A percentile compares a stretch with the other conserved stretches of the same genome.
These are phyloP conservation scores for Xenops minutus DNA, from an alignment of 2,797 vertebrate genomes.

Conservation along the genomic window DNA sequence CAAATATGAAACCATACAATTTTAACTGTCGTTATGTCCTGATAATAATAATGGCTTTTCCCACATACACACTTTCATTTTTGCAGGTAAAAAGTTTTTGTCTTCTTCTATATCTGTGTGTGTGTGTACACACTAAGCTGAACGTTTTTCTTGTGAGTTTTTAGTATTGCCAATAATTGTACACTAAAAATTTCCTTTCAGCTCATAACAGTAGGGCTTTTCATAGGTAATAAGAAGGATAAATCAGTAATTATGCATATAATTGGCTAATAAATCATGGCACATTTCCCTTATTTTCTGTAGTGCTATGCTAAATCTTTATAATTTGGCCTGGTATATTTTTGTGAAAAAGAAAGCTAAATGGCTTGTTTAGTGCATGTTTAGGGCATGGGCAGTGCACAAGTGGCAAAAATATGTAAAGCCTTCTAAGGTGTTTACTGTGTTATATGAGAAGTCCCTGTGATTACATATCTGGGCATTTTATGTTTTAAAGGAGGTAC, in stretches of 20 bases:
- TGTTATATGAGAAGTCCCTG: neutral
- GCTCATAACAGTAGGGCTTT: conserved; percentile 12
- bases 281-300: conserved; percentile 26
- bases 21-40: neutral
- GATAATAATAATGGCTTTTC: neutral
- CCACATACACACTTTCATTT: neutral
- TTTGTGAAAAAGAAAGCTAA: neutral
- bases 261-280: conserved; percentile 61
- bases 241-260: conserved; percentile 48
- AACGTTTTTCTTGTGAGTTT: neutral
- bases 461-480: neutral
- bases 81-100: neutral
- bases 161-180: neutral
- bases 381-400: neutral
- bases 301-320: conserved; percentile 6
- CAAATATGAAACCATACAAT: neutral
- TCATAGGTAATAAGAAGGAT: conserved; percentile 14
- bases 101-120: neutral
- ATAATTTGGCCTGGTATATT: neutral
- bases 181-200: neutral
- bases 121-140: neutral
- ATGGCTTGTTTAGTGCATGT: neutral
- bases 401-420: neutral
- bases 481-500: neutral
- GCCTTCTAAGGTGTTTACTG: neutral